Base-by-base conservation (phyloP, 92 coral and sea anemone species). In the Scolanthus callimorphus region DNA sequence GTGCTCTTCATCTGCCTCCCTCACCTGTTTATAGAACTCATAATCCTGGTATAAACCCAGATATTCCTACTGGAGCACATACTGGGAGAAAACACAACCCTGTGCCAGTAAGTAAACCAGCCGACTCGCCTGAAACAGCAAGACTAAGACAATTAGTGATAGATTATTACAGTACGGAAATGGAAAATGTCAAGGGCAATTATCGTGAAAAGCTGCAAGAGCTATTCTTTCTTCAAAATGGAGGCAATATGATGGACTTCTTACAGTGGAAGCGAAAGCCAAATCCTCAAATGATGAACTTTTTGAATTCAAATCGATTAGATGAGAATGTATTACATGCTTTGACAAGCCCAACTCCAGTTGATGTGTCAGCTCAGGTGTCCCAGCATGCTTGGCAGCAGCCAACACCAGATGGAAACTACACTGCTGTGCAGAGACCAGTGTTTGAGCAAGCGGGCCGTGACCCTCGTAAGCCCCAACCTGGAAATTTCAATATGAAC, bases 191-290 rank as follows among this genome's bases (percentile, higher is more conserved):
- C 26, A 83, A 77, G 58, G 73, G 85, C 11, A 84, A 89, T 30
- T 91, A 71, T 70, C 85, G 83, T 15, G 96, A 88, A 48, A 91
- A 85, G 51, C 69, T 91, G n/a, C 96, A 88, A 55, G 97, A 91
- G 55, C 57, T 91, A 49, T 91, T 55, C 69, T 91, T 91, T 66
- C 96, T 91, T 52, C 97, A 91, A 70, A 81, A 49, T 73, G 97
- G 97, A 22, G 92, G 92, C 27, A 88, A 80, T 44, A 60, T 91
- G 53, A 81, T 91, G 79, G 97, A 91, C 59, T 80, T 79, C 69
- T 82, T 81, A 4, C 39, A 65, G 0, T 91, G 91, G 96, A 83
- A 84, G 66, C 56, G 95, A 52, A 80, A 82, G 39, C 91, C 97
- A 53, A 76, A 55, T 27, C 81, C 89, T 2, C 89, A 83, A 29